Percentiles rank a stretch among this genome's conserved stretches.
Evolutionary conservation across 1,140 invertebrate genomes (phyloP).

Genomic region (Drosophila athabasca): DNA sequence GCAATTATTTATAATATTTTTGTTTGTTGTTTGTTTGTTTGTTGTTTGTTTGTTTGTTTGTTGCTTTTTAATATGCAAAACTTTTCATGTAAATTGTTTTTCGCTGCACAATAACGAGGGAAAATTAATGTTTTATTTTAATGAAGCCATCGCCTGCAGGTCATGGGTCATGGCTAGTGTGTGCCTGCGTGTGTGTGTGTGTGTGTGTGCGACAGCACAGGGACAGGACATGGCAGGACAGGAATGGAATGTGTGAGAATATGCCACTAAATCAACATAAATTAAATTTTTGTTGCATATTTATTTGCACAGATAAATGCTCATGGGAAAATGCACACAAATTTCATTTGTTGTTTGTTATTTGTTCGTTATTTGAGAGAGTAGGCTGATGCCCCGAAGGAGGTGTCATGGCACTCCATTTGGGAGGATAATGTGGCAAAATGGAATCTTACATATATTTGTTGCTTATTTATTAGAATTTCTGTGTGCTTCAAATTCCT

Average conservation of each 20-base stretch:
- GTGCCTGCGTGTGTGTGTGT: no score
- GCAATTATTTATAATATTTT: conserved; percentile 52
- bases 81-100: conserved; percentile 37
- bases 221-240: background rate
- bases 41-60: no score
- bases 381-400: no score
- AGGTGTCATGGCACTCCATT: no score
- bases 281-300: conserved; percentile 24
- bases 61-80: conserved; percentile 30
- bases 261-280: conserved; percentile 33
- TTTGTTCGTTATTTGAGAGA: conserved; percentile 2
- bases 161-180: background rate
- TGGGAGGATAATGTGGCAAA: no score
- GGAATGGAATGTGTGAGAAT: background rate
- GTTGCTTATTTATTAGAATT: no score
- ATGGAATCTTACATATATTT: no score
- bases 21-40: no score
- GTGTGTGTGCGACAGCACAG: background rate
- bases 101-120: background rate
- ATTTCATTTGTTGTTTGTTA: conserved; percentile 1
- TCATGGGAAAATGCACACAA: conserved; percentile 14
- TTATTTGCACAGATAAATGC: conserved; percentile 34
- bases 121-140: conserved; percentile 25
- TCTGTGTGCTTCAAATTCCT: no score
- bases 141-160: conserved; percentile 28